Percentiles rank a stretch among this genome's conserved stretches.
Conservation (phyloP, 1,140 invertebrate species). For the Nymphalis io region DNA sequence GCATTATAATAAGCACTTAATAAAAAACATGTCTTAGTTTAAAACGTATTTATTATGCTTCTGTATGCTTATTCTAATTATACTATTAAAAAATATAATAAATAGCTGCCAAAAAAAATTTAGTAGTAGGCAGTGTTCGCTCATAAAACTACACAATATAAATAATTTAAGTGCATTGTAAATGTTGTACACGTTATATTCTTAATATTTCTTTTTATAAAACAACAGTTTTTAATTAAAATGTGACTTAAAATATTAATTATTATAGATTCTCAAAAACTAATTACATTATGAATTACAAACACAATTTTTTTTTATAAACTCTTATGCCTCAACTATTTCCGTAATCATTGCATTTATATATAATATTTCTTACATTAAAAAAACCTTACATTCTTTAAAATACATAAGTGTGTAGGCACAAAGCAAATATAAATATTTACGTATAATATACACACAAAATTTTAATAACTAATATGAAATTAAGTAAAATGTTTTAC, state of each 20-base stretch:
- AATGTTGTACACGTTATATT: slow-evolving; percentile 26
- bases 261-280: slow-evolving; percentile 6
- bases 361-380: not conserved
- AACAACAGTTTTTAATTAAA: slow-evolving; percentile 19
- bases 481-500: not conserved
- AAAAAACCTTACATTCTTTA: not conserved
- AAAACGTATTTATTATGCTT: slow-evolving; percentile 68
- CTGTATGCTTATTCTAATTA: slow-evolving; percentile 46
- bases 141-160: slow-evolving; percentile 25
- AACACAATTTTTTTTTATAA: not conserved
- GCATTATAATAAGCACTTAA: not conserved
- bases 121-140: slow-evolving; percentile 57
- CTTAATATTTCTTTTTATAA: slow-evolving; percentile 19
- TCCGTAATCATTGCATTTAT: not conserved
- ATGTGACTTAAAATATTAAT: slow-evolving; percentile 9
- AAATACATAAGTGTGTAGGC: slow-evolving; percentile 2
- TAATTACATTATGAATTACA: not conserved
- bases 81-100: slow-evolving; percentile 59
- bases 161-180: slow-evolving; percentile 41
- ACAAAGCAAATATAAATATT: slow-evolving; percentile 7
- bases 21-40: slow-evolving; percentile 35
- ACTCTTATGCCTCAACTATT: not conserved
- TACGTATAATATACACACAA: not conserved
- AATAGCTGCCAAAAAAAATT: slow-evolving; percentile 49
- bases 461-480: not conserved